These are phyloP conservation scores for Exephanes ischioxanthus DNA, from an alignment of 2,888 invertebrate genomes.

Conservation along the genomic window DNA sequence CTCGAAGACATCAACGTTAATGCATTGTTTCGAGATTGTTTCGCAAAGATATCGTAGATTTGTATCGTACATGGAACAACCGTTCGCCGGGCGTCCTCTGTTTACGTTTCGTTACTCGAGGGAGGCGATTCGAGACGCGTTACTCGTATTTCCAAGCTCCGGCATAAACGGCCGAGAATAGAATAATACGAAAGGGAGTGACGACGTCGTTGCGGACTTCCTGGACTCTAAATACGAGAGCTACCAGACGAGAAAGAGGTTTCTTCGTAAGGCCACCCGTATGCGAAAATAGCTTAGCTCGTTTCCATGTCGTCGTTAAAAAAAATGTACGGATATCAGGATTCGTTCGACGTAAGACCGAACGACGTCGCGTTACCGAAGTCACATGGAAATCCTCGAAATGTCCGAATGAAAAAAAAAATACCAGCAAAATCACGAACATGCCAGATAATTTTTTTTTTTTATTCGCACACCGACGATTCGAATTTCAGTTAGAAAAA, in stretches of 20 bases:
- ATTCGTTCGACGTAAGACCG: too few relatives aligned
- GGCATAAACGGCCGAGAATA: conserved; percentile 59
- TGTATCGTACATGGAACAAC: conserved; percentile 4
- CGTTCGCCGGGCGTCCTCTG: conserved; percentile 29
- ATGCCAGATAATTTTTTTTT: too few relatives aligned
- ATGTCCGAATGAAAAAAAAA: too few relatives aligned
- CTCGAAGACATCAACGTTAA: too few relatives aligned
- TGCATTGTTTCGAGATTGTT: too few relatives aligned
- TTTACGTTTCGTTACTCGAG: conserved; percentile 65
- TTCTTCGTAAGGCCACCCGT: conserved; percentile 20
- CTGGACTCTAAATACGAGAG: conserved; percentile 41
- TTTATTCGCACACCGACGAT: too few relatives aligned
- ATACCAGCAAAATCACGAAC: too few relatives aligned
- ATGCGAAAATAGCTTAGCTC: neutral
- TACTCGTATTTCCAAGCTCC: conserved; percentile 48
- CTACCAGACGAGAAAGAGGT: conserved; percentile 6
- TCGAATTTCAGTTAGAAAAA: too few relatives aligned
- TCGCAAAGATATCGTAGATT: neutral
- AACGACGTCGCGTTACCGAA: too few relatives aligned
- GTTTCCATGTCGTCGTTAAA: neutral
- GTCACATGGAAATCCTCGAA: too few relatives aligned
- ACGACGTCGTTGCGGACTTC: conserved; percentile 27
- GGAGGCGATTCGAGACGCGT: conserved; percentile 55
- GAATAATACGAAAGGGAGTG: conserved; percentile 47
- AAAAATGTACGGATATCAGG: too few relatives aligned